Evolutionary conservation across 2,797 vertebrate species (phyloP), one percentile per base, ranked within the genome.

Genomic region (Nyctalus aviator): DNA sequence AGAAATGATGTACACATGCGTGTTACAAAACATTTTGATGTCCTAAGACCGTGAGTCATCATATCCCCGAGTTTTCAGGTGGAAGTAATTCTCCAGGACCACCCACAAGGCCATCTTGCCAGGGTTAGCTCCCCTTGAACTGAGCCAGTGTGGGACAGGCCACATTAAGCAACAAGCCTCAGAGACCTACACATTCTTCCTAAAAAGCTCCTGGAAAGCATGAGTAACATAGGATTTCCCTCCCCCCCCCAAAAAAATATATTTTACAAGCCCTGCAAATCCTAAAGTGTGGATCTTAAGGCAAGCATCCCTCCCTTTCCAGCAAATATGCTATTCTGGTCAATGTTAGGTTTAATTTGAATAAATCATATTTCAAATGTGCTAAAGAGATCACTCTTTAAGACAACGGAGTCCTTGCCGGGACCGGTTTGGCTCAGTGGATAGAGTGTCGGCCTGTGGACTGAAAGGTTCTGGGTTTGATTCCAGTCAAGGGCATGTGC

Each of bases 261-360:
- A 71, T 76, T 96, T 97, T 95, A 8, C 5, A 93, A 81, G 5
- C 32, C 25, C 14, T 87, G 6, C 18, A 64, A 91, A 66, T 59
- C 17, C 23, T 76, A 30, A 66, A 8, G 8, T 84, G 41, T 55
- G 35, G 32, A 11, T 35, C 11, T 32, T 53, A 41, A 88, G 30
- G 32, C 73, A 83, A 81, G 12, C 12, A 35, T 30, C 68, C 6
- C 18, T 88, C 46, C 84, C 11, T 32, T 88, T 53, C 27, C 41
- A 59, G 8, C 6, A 25, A 41, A 30, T 20, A 13, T 27, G 14
- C 20, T 69, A 55, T 69, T 62, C 69, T 94, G 41, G 68, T 44
- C 21, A 23, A 88, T 37, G 66, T 86, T 68, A 50, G 71, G 57
- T 72, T 71, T 59, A 77, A 55, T 88, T 83, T 83, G 89, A 17